A percentile compares a stretch with the other conserved stretches of the same genome.
Evolutionary conservation across 2,797 vertebrate species (phyloP).

Genomic region (Cynodonichthys magdalenae): DNA sequence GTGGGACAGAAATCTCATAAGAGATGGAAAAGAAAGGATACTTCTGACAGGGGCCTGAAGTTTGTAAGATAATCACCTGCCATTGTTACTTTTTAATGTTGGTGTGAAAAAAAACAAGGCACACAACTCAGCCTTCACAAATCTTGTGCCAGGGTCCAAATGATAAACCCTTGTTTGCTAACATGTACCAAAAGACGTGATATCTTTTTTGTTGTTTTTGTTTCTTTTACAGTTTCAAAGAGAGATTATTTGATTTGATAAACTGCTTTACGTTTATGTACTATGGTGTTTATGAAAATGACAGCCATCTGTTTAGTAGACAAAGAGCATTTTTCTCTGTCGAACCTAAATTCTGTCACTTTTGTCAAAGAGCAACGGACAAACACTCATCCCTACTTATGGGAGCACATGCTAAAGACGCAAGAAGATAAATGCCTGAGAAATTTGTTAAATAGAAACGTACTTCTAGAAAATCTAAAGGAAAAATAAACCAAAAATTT

Average conservation of each 20-base stretch:
- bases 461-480: conserved; percentile 11
- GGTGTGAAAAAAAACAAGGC: conserved; percentile 27
- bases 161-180: conserved; percentile 46
- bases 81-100: conserved; percentile 58
- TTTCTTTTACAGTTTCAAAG: conserved; percentile 28
- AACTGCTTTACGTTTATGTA: conserved; percentile 39
- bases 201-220: neutral
- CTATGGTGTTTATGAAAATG: conserved; percentile 42
- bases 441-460: conserved; percentile 12
- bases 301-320: conserved; percentile 28
- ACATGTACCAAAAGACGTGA: conserved; percentile 21
- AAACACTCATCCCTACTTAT: conserved; percentile 9
- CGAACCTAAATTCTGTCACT: conserved; percentile 36
- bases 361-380: conserved; percentile 25
- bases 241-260: conserved; percentile 12
- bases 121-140: conserved; percentile 46
- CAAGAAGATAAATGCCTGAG: neutral
- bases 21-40: too few relatives aligned
- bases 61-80: conserved; percentile 54
- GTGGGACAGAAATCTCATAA: conserved; percentile 9
- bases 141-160: conserved; percentile 74
- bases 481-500: neutral
- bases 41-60: conserved; percentile 48
- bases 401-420: neutral
- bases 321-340: conserved; percentile 39